A percentile compares a stretch with the other conserved stretches of the same genome.
Evolutionary conservation across 2,113 vertebrate genomes (phyloP).

Genomic region (Anguilla japonica): DNA sequence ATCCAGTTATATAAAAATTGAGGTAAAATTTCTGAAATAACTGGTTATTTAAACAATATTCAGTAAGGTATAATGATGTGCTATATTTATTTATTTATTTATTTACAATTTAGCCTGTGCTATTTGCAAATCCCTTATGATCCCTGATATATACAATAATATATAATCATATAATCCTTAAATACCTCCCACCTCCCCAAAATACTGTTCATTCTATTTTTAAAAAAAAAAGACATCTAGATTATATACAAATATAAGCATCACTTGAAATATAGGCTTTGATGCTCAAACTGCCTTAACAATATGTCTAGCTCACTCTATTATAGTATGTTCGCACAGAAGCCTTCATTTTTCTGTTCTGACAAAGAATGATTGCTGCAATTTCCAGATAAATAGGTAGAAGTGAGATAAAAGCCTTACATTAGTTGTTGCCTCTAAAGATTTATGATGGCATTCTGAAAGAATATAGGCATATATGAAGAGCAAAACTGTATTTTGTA

Average conservation of each 20-base stretch:
- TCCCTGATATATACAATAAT: neutral
- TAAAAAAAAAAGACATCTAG: neutral
- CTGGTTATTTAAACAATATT: too few species aligned
- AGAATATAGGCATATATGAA: neutral
- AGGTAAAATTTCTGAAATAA: too few species aligned
- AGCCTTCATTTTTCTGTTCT: conserved; percentile 4
- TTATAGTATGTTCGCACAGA: conserved; percentile 2
- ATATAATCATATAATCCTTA: too few species aligned
- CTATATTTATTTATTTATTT: too few species aligned
- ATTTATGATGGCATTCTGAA: neutral
- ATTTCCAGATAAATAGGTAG: conserved; percentile 16
- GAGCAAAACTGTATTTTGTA: neutral
- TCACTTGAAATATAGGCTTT: conserved; percentile 2
- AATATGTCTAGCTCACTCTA: conserved; percentile 14
- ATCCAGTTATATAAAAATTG: too few species aligned
- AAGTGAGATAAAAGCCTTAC: neutral
- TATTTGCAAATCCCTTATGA: too few species aligned
- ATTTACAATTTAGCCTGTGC: neutral
- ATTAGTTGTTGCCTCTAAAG: conserved; percentile 1
- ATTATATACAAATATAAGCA: neutral
- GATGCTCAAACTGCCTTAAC: neutral
- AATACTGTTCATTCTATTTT: neutral
- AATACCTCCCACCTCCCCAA: neutral
- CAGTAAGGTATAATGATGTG: too few species aligned
- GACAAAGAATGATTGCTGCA: conserved; percentile 18